These are phyloP conservation scores for Acronicta leporina DNA, from an alignment of 2,888 invertebrate species.

Conservation along the genomic window DNA sequence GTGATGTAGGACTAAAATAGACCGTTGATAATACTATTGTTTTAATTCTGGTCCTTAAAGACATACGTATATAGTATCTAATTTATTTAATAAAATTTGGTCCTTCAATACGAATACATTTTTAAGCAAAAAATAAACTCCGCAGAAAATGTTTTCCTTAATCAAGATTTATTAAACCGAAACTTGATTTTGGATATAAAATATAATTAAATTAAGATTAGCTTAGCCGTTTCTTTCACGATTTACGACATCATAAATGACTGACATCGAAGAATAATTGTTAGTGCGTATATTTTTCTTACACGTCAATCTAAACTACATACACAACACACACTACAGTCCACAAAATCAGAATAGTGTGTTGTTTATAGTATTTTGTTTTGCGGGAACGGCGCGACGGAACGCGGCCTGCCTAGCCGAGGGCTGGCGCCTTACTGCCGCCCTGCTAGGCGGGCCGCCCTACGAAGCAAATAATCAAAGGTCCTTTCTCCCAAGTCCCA, in stretches of 20 bases:
- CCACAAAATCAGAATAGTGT: conserved; percentile 32
- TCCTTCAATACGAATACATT: not conserved
- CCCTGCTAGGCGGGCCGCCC: conserved; percentile 46
- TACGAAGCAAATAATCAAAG: conserved; percentile 45
- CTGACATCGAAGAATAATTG: not conserved
- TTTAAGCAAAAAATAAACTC: not conserved
- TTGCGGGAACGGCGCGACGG: conserved; percentile 36
- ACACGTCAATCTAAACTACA: conserved; percentile 13
- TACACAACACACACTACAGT: conserved; percentile 18
- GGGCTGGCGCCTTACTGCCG: conserved; percentile 71
- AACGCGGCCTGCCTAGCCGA: conserved; percentile 53
- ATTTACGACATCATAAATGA: conserved; percentile 8
- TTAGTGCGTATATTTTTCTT: conserved; percentile 2
- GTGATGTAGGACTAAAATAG: conserved; percentile 1
- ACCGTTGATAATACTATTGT: conserved; percentile 31
- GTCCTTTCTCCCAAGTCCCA: conserved; percentile 48
- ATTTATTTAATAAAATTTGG: conserved; percentile 1
- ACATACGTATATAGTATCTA: not conserved
- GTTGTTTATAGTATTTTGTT: conserved; percentile 49
- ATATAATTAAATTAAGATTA: conserved; percentile 31
- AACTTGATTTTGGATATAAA: conserved; percentile 9
- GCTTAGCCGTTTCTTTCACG: conserved; percentile 1
- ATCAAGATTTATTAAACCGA: conserved; percentile 10
- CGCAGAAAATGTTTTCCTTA: not conserved
- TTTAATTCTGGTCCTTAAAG: not conserved